These are phyloP conservation scores for Mus spicilegus DNA, from an alignment of 2,113 vertebrate genomes.

Conservation along the genomic window DNA sequence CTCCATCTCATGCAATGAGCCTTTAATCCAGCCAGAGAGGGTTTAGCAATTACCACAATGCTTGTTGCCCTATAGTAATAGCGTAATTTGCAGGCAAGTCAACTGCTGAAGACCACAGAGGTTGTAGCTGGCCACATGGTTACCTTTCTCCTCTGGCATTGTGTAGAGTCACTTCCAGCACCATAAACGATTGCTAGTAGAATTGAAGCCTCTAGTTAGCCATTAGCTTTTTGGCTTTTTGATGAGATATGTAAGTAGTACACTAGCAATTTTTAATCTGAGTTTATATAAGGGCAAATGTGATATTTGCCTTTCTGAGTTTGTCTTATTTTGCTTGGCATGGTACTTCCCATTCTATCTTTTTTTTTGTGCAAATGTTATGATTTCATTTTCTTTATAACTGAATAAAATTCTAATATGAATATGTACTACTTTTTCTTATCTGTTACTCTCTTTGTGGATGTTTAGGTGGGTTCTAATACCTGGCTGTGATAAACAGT, in stretches of 20 bases:
- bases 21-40: neutral
- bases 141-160: neutral
- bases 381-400: neutral
- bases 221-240: neutral
- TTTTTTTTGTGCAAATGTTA: neutral
- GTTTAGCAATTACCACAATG: neutral
- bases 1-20: neutral
- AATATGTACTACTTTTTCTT: neutral
- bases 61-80: neutral
- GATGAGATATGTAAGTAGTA: neutral
- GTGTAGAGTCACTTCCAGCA: neutral
- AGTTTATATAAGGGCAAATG: neutral
- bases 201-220: neutral
- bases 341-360: neutral
- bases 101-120: neutral
- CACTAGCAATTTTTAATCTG: neutral
- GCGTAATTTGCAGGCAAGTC: neutral
- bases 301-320: neutral
- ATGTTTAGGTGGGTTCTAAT: neutral
- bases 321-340: neutral
- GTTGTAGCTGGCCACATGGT: neutral
- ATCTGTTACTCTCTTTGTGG: neutral
- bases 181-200: neutral
- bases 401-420: neutral
- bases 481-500: neutral